Percentiles rank a stretch among this genome's conserved stretches.
Conservation (phyloP, 2,888 invertebrate species). For the Cheilosia grossa region DNA sequence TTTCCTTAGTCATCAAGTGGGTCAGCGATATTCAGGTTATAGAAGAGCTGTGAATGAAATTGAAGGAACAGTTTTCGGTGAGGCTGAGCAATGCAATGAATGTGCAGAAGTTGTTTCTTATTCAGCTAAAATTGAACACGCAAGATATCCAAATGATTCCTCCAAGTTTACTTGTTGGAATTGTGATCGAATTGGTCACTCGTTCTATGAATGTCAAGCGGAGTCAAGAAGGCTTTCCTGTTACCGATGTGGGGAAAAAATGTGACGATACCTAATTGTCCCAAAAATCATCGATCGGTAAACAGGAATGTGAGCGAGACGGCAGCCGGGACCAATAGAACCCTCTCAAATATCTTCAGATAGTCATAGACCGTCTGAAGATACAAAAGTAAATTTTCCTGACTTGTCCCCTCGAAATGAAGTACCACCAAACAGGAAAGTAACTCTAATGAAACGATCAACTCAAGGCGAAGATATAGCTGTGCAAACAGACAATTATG, state of each 20-base stretch:
- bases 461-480: not conserved
- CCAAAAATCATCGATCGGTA: not conserved
- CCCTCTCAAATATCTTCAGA: not conserved
- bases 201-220: not conserved
- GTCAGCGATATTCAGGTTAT: not conserved
- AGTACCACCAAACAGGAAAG: not conserved
- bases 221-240: not conserved
- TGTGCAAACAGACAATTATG: not conserved
- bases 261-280: not conserved
- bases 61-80: not conserved
- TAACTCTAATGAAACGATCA: not conserved
- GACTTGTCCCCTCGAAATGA: not conserved
- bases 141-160: not conserved
- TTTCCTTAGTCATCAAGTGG: not conserved
- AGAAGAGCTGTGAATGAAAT: not conserved
- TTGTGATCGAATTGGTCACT: not conserved
- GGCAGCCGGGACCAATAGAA: not conserved
- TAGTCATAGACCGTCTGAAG: too few species aligned
- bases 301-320: not conserved
- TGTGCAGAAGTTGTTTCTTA: not conserved
- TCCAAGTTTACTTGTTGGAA: not conserved
- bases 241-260: not conserved
- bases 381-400: too few species aligned
- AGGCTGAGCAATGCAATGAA: not conserved
- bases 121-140: not conserved